Percentiles rank a stretch among this genome's conserved stretches.
Evolutionary conservation across 92 coral and sea anemone species (phyloP).

Genomic region (Palythoa grandiflora): DNA sequence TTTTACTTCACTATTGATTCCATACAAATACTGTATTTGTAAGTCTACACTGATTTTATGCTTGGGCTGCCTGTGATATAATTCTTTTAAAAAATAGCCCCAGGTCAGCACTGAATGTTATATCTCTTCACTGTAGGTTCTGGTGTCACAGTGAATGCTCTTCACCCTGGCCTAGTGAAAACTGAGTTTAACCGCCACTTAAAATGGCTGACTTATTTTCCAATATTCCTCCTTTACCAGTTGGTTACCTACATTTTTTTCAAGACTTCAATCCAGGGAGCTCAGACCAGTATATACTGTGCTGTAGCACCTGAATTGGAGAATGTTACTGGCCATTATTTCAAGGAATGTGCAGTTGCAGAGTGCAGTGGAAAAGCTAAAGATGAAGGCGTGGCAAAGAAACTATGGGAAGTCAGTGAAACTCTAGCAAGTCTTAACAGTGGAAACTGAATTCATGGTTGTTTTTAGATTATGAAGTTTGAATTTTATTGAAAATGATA

Average conservation of each 20-base stretch:
- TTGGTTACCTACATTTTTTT: slow-evolving; percentile 74
- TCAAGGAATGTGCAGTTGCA: slow-evolving; percentile 63
- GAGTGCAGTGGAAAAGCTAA: slow-evolving; percentile 70
- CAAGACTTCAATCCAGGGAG: slow-evolving; percentile 79
- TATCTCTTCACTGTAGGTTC: slow-evolving; percentile 55
- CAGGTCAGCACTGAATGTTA: background rate
- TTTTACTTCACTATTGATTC: too few species aligned
- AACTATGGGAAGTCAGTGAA: slow-evolving; percentile 80
- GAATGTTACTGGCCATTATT: slow-evolving; percentile 72
- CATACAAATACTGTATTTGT: too few species aligned
- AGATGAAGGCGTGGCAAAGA: slow-evolving; percentile 77
- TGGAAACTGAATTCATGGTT: slow-evolving; percentile 1
- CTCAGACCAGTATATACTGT: slow-evolving; percentile 84
- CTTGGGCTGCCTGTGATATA: too few species aligned
- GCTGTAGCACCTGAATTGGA: slow-evolving; percentile 83
- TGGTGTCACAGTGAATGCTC: slow-evolving; percentile 81
- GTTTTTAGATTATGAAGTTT: background rate
- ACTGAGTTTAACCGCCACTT: slow-evolving; percentile 72
- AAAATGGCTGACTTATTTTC: slow-evolving; percentile 64
- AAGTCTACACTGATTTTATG: too few species aligned
- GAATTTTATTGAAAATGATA: too few species aligned
- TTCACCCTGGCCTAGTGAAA: slow-evolving; percentile 81
- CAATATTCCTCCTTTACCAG: slow-evolving; percentile 69
- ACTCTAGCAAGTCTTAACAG: slow-evolving; percentile 61
- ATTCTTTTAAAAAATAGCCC: too few species aligned